Evolutionary conservation across 2,888 invertebrate genomes (phyloP), one percentile per base, ranked within the genome.

Genomic region (Hyles lineata): DNA sequence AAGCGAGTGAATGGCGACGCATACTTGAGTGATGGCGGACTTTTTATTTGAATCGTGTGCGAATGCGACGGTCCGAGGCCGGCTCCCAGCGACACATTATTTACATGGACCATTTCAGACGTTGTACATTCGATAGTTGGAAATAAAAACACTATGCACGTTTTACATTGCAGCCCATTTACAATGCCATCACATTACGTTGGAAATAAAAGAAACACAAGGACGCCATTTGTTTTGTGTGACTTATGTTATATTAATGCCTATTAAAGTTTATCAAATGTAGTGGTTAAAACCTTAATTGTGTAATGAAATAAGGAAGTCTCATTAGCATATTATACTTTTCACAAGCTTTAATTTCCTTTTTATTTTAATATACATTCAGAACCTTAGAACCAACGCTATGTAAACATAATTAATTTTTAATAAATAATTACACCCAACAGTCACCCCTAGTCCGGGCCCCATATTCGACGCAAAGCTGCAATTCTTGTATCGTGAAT

Each of bases 41-140:
- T 94, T 94, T 94, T 94, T 94, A 94, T 94, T 94, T 94, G 94
- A 94, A 92, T 93, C 94, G 94, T 94, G 94, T 92, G 87, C 87
- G 92, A 94, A 94, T 94, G 94, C 90, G 90, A 82, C 82, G 86
- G 87, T 84, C 87, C 87, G 79, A 83, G 82, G 79, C 79, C 83
- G 82, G 83, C 81, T 80, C 81, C 79, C 81, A 78, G 83, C 79
- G 83, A 84, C 81, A 87, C 84, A 83, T 87, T 86, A 85, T 83
- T 83, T 82, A 85, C 82, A 80, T 77, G 80, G 82, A 80, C 78
- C 76, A 60, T 61, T 73, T 73, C 55, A 72, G 63, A 59, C 19
- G 32, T 55, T 55, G n/a, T 63, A 55, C 32, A 67, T 67, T 67
- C 67, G 67, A 67, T 67, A 23, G 67, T 50, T 67, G 50, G 50